A percentile compares a stretch with the other conserved stretches of the same genome.
These are phyloP conservation scores for Oscheius sp. DNA, from an alignment of 2,888 invertebrate genomes.

Conservation along the genomic window DNA sequence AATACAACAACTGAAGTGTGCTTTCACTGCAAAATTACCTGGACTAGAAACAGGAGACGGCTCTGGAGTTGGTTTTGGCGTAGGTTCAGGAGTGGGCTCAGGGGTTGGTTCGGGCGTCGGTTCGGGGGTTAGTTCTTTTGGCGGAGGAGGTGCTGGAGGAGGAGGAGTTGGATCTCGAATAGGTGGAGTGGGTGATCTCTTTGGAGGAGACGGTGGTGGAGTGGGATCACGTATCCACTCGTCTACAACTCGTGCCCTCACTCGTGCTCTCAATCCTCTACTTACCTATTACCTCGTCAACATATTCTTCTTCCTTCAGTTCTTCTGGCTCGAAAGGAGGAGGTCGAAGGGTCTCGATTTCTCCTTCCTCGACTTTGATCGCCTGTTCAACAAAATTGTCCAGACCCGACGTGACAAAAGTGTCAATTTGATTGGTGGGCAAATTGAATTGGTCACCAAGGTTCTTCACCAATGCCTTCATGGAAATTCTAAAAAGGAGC, in stretches of 20 bases:
- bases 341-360: slow-evolving; percentile 68
- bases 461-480: slow-evolving; percentile 70
- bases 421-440: slow-evolving; percentile 64
- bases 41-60: slow-evolving; percentile 20
- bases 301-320: slow-evolving; percentile 35
- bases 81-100: slow-evolving; percentile 34
- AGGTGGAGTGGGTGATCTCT: slow-evolving; percentile 39
- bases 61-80: slow-evolving; percentile 35
- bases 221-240: slow-evolving; percentile 66
- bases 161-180: slow-evolving; percentile 33
- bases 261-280: slow-evolving; percentile 20
- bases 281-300: slow-evolving; percentile 36
- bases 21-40: slow-evolving; percentile 8
- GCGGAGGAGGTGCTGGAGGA: background rate
- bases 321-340: slow-evolving; percentile 65
- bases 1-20: background rate
- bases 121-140: slow-evolving; percentile 39
- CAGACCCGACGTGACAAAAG: slow-evolving; percentile 41
- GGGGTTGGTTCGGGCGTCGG: slow-evolving; percentile 43
- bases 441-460: slow-evolving; percentile 72
- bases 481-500: slow-evolving; percentile 61
- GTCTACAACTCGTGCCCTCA: slow-evolving; percentile 40
- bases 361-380: slow-evolving; percentile 71
- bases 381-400: slow-evolving; percentile 72
- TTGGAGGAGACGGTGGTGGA: slow-evolving; percentile 56